These are phyloP conservation scores for Scomber scombrus DNA, from an alignment of 2,113 vertebrate species.

Conservation along the genomic window DNA sequence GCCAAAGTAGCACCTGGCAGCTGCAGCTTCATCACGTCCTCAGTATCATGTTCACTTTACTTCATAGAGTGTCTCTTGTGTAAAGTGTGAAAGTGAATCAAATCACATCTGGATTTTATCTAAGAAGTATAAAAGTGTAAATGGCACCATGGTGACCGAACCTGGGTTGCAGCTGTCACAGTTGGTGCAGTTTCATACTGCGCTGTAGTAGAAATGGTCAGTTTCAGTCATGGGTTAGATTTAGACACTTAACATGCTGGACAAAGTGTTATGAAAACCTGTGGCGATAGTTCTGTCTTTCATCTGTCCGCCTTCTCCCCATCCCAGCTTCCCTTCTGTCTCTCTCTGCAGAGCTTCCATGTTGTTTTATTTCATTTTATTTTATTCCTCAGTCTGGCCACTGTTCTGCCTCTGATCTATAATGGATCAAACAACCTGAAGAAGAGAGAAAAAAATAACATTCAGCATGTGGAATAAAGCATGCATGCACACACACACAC, in stretches of 20 bases:
- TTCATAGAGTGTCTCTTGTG: no score
- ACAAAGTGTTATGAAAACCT: not conserved
- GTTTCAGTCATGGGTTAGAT: not conserved
- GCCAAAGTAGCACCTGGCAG: no score
- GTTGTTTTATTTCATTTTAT: not conserved
- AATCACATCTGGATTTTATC: no score
- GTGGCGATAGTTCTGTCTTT: not conserved
- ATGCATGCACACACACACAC: not conserved
- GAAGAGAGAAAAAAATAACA: not conserved
- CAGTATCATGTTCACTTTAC: no score
- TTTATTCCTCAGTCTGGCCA: not conserved
- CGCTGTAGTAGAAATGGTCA: not conserved
- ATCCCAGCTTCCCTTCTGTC: not conserved
- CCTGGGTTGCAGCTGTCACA: no score
- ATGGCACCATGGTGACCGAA: no score
- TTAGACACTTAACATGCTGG: not conserved
- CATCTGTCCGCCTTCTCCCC: not conserved
- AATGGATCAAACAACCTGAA: slow-evolving; percentile 38
- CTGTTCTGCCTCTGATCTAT: slow-evolving; percentile 40
- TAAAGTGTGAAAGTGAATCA: no score
- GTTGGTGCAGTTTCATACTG: no score
- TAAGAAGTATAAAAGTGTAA: no score
- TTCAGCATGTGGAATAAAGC: not conserved
- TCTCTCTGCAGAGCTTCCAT: not conserved
- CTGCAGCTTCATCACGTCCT: no score